Percentiles rank a stretch among this genome's conserved stretches.
Conservation (phyloP, 2,113 vertebrate genomes). For the Sisor rabdophorus region DNA sequence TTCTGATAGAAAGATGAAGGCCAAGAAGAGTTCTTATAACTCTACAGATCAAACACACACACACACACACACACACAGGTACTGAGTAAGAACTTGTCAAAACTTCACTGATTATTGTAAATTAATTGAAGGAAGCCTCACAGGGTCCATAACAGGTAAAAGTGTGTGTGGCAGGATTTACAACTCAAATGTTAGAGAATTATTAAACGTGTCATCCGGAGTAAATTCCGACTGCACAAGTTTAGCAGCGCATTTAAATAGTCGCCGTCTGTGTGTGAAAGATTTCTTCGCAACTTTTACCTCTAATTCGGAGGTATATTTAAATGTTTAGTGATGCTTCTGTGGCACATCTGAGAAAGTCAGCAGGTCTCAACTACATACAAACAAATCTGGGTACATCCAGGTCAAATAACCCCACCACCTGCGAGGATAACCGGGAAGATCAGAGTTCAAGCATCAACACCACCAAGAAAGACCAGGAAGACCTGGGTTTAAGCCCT, state of each 20-base stretch:
- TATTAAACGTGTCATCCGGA: neutral
- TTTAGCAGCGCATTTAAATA: neutral
- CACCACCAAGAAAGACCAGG: too few relatives aligned
- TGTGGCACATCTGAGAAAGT: neutral
- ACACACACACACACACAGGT: neutral
- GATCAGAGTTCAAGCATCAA: too few relatives aligned
- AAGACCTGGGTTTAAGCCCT: too few relatives aligned
- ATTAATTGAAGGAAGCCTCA: neutral
- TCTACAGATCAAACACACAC: neutral
- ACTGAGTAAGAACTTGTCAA: neutral
- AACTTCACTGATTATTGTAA: neutral
- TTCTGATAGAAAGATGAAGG: neutral
- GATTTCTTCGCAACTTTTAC: neutral
- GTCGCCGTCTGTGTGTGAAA: neutral
- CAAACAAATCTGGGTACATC: too few relatives aligned
- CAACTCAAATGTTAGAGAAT: slow-evolving; percentile 1
- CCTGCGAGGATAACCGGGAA: too few relatives aligned
- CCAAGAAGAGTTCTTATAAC: neutral
- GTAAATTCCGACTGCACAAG: neutral
- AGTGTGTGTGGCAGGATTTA: neutral
- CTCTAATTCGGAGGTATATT: neutral
- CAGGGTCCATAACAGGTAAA: neutral
- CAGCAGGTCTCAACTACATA: neutral
- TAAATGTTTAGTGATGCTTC: neutral
- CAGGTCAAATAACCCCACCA: too few relatives aligned